Evolutionary conservation across 2,797 vertebrate species (phyloP).

Genomic region (Crossoptilon crossoptilon): DNA sequence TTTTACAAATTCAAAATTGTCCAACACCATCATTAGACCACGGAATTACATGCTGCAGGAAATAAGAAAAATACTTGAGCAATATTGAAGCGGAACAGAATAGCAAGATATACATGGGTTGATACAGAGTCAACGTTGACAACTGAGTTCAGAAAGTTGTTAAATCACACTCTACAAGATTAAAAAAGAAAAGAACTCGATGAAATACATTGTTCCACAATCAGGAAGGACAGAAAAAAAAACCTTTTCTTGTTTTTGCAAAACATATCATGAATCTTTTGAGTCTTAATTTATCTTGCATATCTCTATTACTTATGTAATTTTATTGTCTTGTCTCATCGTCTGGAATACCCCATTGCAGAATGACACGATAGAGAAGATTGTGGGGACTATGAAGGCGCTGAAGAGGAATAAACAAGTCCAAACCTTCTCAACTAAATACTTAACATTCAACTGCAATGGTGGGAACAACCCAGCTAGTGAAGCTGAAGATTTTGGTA

Average conservation of each 20-base stretch:
- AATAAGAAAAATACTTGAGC: background rate
- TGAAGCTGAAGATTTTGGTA: background rate
- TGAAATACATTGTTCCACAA: background rate
- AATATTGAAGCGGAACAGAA: background rate
- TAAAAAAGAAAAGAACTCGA: background rate
- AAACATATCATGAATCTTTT: background rate
- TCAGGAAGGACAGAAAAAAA: rapidly evolving
- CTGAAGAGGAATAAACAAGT: background rate
- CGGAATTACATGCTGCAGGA: background rate
- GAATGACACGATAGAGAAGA: background rate
- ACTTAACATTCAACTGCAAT: rapidly evolving
- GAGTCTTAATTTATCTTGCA: background rate
- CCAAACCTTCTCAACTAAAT: background rate
- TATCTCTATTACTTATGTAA: rapidly evolving
- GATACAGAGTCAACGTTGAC: background rate
- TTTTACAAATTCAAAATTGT: background rate
- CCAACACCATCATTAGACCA: background rate
- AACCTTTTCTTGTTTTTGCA: background rate
- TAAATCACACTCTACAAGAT: background rate
- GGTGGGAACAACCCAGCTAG: background rate
- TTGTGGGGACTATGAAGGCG: background rate
- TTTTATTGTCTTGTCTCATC: background rate
- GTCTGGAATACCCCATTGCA: background rate
- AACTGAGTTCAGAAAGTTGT: background rate
- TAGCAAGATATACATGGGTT: background rate